These are phyloP conservation scores for Ophion ventricosus DNA, from an alignment of 2,888 invertebrate species.

Conservation along the genomic window DNA sequence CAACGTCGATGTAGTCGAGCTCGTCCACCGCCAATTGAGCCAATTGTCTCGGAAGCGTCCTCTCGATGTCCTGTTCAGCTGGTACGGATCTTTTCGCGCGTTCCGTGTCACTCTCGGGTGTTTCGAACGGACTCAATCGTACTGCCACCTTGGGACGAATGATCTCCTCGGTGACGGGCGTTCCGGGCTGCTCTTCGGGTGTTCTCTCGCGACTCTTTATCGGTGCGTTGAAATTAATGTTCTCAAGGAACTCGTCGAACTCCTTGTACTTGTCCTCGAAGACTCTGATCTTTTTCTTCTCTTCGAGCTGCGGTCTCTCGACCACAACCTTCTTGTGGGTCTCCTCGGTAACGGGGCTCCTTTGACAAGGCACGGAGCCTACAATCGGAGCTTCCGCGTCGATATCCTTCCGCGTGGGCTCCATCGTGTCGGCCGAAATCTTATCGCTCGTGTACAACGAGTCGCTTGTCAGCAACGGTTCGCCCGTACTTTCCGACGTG, in stretches of 20 bases:
- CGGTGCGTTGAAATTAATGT: slow-evolving; percentile 74
- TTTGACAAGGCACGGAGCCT: slow-evolving; percentile 49
- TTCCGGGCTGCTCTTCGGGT: slow-evolving; percentile 54
- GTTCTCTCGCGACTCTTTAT: slow-evolving; percentile 62
- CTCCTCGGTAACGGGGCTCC: slow-evolving; percentile 68
- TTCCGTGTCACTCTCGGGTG: not conserved
- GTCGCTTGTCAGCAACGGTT: slow-evolving; percentile 46
- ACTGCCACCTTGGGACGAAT: slow-evolving; percentile 63
- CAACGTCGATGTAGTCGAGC: slow-evolving; percentile 84
- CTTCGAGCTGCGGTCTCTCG: slow-evolving; percentile 58
- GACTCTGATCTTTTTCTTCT: slow-evolving; percentile 54
- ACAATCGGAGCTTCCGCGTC: slow-evolving; percentile 68
- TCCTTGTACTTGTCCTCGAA: slow-evolving; percentile 77
- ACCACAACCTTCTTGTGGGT: slow-evolving; percentile 68
- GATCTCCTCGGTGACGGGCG: slow-evolving; percentile 72
- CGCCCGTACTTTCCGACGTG: slow-evolving; percentile 62
- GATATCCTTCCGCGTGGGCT: not conserved
- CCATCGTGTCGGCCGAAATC: not conserved
- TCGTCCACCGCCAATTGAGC: slow-evolving; percentile 84
- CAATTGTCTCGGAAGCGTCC: slow-evolving; percentile 78
- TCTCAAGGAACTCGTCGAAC: slow-evolving; percentile 77
- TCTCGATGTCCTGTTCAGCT: slow-evolving; percentile 66
- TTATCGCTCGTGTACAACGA: not conserved
- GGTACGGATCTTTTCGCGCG: slow-evolving; percentile 67
- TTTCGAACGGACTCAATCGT: not conserved